Conservation (phyloP, 2,797 vertebrate species). For the Chlorospingus semifuscus region DNA sequence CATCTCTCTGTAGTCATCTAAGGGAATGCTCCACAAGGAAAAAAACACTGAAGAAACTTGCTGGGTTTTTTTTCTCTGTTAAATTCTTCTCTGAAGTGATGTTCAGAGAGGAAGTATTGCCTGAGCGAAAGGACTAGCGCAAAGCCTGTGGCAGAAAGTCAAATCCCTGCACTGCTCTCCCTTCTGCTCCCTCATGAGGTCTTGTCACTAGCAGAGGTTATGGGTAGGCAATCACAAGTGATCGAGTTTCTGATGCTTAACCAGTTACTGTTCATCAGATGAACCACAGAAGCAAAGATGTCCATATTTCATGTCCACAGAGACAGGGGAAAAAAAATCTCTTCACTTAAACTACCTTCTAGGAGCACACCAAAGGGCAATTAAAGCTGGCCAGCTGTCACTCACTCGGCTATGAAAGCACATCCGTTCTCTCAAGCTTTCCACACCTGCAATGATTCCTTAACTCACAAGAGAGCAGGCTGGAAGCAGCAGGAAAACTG, state of each 20-base stretch:
- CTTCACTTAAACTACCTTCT: not conserved
- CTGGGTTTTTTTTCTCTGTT: not conserved
- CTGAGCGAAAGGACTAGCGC: not conserved
- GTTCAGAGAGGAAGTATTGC: not conserved
- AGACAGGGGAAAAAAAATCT: constrained; percentile 10
- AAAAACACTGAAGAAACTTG: not conserved
- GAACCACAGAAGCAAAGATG: not conserved
- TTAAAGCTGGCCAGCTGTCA: constrained; percentile 45
- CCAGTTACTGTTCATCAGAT: constrained; percentile 1
- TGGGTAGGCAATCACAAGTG: not conserved
- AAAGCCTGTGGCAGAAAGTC: not conserved
- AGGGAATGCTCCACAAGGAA: constrained; percentile 28
- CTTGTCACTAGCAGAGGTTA: not conserved
- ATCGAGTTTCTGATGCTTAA: not conserved
- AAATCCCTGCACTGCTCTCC: not conserved
- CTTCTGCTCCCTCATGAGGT: not conserved
- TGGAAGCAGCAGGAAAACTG: not conserved
- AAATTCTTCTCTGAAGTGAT: constrained; percentile 12
- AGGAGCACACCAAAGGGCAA: not conserved
- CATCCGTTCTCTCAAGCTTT: constrained; percentile 1
- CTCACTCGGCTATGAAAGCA: constrained; percentile 8
- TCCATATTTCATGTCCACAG: not conserved
- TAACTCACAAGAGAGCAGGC: not conserved
- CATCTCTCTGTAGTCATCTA: constrained; percentile 53
- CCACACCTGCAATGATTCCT: not conserved